Evolutionary conservation across 1,140 invertebrate genomes (phyloP).

Genomic region (Penaeus indicus): DNA sequence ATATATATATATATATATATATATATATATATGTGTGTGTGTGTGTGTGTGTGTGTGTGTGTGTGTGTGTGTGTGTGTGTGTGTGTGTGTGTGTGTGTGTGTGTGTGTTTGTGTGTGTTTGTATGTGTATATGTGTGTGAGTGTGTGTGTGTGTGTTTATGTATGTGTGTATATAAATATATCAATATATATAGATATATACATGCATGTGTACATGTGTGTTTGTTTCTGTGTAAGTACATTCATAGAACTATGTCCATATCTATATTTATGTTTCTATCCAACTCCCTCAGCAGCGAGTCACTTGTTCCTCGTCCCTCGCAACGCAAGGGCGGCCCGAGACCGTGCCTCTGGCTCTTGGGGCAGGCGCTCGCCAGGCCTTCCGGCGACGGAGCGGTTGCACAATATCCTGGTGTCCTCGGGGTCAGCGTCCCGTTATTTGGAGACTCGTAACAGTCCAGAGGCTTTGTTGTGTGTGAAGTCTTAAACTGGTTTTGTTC

Average conservation of each 20-base stretch:
- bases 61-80: neutral
- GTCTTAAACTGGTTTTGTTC: too few species aligned
- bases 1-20: constrained; percentile 8
- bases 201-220: neutral
- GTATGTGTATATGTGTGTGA: neutral
- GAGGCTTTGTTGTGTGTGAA: too few species aligned
- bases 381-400: too few species aligned
- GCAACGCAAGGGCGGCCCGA: too few species aligned
- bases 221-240: neutral
- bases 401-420: too few species aligned
- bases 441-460: too few species aligned
- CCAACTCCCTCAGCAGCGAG: too few species aligned
- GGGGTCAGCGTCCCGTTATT: too few species aligned
- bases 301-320: too few species aligned
- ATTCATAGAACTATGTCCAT: neutral
- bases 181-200: constrained; percentile 9
- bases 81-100: neutral
- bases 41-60: neutral
- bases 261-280: neutral
- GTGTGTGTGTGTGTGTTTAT: neutral
- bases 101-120: neutral
- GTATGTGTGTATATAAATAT: neutral
- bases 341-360: too few species aligned
- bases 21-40: neutral
- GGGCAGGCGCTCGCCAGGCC: too few species aligned